Base-by-base conservation (phyloP, 1,140 invertebrate species). In the Drosophila willistoni region DNA sequence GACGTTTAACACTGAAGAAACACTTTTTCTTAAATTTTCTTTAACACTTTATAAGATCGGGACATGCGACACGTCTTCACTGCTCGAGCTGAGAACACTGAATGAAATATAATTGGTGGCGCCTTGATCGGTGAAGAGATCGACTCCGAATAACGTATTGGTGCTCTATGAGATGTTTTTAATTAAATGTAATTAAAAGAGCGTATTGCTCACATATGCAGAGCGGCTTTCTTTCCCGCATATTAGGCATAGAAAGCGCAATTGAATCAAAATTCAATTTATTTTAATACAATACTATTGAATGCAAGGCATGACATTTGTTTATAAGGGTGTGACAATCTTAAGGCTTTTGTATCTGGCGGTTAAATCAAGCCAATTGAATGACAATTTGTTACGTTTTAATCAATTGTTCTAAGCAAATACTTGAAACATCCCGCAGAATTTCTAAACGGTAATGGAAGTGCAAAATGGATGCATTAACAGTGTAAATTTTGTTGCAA, bases 271-370 rank as follows among this genome's bases (percentile, higher is more conserved):
- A 89, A 83, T 83, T 71, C 79, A 83, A 87, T 87, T 87, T 71
- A 79, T 87, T 74, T 64, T 87, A 89, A 87, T 87, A 83, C 82
- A 87, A 86, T 87, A 77, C 64, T 86, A 83, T 86, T 82, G 54
- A 77, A 68, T 34, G 33, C 55, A 77, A 76, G 87, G 64, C 69
- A 76, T 61, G 14, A 12, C 7, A 47, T 72, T 69, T 59, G 74
- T 56, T 73, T 64, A 72, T 69, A 41, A 51, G 68, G 61, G 56
- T 65, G 56, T 55, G 60, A 62, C 54, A 74, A 60, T 22, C 69
- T 9, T 19, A 55, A n/a, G 44, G 22, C 12, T 34, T 7, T 66
- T 34, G 55, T 42, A 62, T 57, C 56, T 36, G 44, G 79, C 83
- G 83, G 83, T 64, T 25, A 60, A 66, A 62, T 79, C 71, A 87